Conservation (phyloP, 1,140 invertebrate species). For the Rhyzopertha dominica region DNA sequence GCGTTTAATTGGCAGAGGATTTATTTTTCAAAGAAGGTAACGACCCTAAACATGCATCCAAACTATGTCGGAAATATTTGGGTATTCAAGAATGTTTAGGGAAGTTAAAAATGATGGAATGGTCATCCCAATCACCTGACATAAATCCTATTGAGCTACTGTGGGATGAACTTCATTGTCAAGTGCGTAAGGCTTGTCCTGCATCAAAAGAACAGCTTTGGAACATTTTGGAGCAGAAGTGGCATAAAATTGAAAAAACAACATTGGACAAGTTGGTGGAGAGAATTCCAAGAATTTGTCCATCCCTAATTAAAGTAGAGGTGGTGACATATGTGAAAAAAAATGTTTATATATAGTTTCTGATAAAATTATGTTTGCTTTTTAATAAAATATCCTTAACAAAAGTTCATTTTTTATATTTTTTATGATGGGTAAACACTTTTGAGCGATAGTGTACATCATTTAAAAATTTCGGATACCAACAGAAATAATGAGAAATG, state of each 20-base stretch:
- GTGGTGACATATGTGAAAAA: too few species aligned
- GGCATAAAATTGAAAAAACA: constrained; percentile 14
- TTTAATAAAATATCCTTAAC: too few species aligned
- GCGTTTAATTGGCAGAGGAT: constrained; percentile 10
- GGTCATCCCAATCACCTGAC: constrained; percentile 39
- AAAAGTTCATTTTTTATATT: too few species aligned
- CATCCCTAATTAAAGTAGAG: background rate
- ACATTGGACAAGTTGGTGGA: constrained; percentile 3
- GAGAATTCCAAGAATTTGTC: constrained; percentile 7
- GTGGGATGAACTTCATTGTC: constrained; percentile 34
- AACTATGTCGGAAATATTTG: constrained; percentile 1
- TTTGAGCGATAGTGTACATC: too few species aligned
- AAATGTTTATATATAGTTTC: too few species aligned
- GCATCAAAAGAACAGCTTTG: constrained; percentile 14
- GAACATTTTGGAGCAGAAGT: constrained; percentile 15
- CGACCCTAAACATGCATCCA: too few species aligned
- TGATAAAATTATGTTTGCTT: too few species aligned
- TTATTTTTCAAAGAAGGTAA: constrained; percentile 16
- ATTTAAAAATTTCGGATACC: too few species aligned
- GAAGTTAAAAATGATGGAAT: constrained; percentile 24
- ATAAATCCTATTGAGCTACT: constrained; percentile 39
- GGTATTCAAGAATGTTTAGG: constrained; percentile 4
- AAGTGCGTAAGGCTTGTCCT: constrained; percentile 12
- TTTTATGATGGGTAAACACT: too few species aligned
- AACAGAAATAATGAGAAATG: too few species aligned